Evolutionary conservation across 1,140 invertebrate species (phyloP), one percentile per base, ranked within the genome.

Genomic region (Battus philenor): DNA sequence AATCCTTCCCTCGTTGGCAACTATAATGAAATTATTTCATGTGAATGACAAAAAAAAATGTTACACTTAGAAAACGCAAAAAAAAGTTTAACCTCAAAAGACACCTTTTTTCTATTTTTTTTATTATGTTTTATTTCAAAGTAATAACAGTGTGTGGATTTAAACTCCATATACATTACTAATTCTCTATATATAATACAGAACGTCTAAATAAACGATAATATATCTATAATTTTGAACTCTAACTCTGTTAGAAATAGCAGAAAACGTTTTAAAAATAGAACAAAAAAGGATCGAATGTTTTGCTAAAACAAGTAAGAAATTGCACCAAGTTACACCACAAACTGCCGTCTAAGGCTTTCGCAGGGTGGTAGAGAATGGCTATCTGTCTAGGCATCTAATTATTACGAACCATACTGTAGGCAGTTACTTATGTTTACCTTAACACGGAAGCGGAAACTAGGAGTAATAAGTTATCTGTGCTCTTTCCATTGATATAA

Each of bases 1-100:
- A 80, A 65, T 47, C 74, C 55, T 65, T 84, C 80, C 54, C 73
- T 76, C 43, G 74, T 59, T 47, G 80, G 68, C 63, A 82, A 79
- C 80, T 84, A 34, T 43, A 66, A 64, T 32, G 46, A 53, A 3
- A 59, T 18, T 32, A n/a, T 24, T 12, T 20, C 2, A 2, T 3
- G 18, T 6, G 18, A 34, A 2, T 8, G 4, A 26, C 4, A 13
- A 31, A 27, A 22, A 12, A 30, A 20, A 17, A 32, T n/a, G 9
- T 20, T 45, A 16, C 39, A 26, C 15, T 5, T 43, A 31, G 1
- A 47, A 22, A 45, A 38, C 4, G 12, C 13, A 44, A 29, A 32
- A 39, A 22, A 29, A 34, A 8, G 8, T 3, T 16, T 54, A 44
- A 78, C 72, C 74, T 78, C 55, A 67, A 76, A 83, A 11, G 64